Percentiles rank a stretch among this genome's conserved stretches.
Evolutionary conservation across 1,140 invertebrate genomes (phyloP).

Genomic region (Diploscapter pachys): DNA sequence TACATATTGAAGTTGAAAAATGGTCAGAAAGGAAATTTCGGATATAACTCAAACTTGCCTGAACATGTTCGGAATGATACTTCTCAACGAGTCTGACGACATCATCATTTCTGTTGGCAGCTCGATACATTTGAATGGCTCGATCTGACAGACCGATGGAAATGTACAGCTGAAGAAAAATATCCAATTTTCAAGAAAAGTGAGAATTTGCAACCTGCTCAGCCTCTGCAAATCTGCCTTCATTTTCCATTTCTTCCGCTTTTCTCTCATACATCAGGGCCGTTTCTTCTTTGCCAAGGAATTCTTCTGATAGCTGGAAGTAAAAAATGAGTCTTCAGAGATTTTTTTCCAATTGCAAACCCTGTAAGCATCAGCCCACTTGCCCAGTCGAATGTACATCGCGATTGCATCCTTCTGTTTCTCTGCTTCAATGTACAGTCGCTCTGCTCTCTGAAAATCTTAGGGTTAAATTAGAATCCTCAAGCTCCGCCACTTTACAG

Average conservation of each 20-base stretch:
- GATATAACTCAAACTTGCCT: slow-evolving; percentile 6
- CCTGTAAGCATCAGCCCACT: slow-evolving; percentile 77
- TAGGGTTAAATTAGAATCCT: neutral
- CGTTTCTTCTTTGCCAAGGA: slow-evolving; percentile 74
- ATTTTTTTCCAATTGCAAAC: slow-evolving; percentile 39
- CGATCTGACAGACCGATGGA: slow-evolving; percentile 80
- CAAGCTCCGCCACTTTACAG: too few species aligned
- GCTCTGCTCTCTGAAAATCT: slow-evolving; percentile 71
- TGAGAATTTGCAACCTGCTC: slow-evolving; percentile 67
- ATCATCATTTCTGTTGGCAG: slow-evolving; percentile 73
- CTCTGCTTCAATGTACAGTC: slow-evolving; percentile 73
- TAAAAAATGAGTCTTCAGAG: neutral
- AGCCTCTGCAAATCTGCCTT: slow-evolving; percentile 78
- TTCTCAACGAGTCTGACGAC: slow-evolving; percentile 79
- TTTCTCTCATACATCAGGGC: slow-evolving; percentile 76
- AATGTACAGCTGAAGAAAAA: slow-evolving; percentile 69
- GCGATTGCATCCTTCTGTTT: slow-evolving; percentile 79
- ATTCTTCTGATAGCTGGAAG: slow-evolving; percentile 69
- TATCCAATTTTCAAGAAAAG: too few species aligned
- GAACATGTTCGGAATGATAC: slow-evolving; percentile 61
- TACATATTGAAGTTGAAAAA: neutral
- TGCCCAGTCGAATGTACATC: slow-evolving; percentile 63
- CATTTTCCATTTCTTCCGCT: slow-evolving; percentile 72
- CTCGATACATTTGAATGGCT: slow-evolving; percentile 94
- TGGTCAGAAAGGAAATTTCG: neutral